Evolutionary conservation across 2,113 vertebrate species (phyloP).

Genomic region (Atractosteus spatula): DNA sequence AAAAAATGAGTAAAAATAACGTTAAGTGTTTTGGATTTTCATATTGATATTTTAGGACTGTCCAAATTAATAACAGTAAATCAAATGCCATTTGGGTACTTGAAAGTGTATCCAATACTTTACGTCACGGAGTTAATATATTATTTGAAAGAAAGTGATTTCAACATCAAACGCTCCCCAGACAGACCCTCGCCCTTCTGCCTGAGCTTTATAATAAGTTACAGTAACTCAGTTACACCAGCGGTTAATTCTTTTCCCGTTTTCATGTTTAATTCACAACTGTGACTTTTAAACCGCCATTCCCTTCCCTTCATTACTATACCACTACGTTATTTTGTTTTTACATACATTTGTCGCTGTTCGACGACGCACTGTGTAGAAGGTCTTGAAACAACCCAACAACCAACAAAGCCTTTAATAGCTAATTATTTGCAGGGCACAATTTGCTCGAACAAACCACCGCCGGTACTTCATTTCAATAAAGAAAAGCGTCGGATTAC

Average conservation of each 20-base stretch:
- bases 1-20: conserved; percentile 66
- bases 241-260: conserved; percentile 36
- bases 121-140: conserved; percentile 72
- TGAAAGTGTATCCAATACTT: conserved; percentile 72
- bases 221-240: conserved; percentile 35
- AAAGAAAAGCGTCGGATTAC: too few relatives aligned
- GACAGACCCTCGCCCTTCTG: conserved; percentile 33
- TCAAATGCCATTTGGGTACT: conserved; percentile 66
- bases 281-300: conserved; percentile 14
- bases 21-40: conserved; percentile 59
- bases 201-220: conserved; percentile 41
- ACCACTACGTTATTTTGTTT: conserved; percentile 58
- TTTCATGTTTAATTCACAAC: conserved; percentile 62
- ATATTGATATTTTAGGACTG: conserved; percentile 54
- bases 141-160: conserved; percentile 73
- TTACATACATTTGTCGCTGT: conserved; percentile 41
- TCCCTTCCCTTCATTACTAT: conserved; percentile 20
- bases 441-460: too few relatives aligned
- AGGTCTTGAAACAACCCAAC: conserved; percentile 53
- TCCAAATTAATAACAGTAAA: conserved; percentile 68
- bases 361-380: conserved; percentile 57
- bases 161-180: conserved; percentile 67
- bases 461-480: too few relatives aligned
- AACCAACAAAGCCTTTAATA: conserved; percentile 38
- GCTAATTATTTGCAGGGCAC: too few relatives aligned